Conservation (phyloP, 2,888 invertebrate genomes). For the Arenicola marina region DNA sequence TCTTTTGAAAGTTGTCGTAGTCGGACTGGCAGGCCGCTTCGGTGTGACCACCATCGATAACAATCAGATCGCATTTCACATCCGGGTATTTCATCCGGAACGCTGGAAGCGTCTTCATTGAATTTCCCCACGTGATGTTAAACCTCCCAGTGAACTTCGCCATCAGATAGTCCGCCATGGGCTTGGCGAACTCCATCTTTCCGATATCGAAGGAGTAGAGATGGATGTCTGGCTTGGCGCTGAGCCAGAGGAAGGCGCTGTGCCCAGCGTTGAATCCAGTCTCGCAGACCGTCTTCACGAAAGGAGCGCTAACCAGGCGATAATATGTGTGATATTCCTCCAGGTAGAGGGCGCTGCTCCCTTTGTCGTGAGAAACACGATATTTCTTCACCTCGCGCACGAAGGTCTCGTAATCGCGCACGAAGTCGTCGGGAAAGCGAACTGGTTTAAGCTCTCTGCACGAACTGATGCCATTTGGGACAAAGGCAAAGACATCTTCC, state of each 20-base stretch:
- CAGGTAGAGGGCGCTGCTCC: background rate
- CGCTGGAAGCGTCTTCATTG: conserved; percentile 8
- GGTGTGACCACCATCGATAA: conserved; percentile 21
- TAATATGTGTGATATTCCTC: conserved; percentile 1
- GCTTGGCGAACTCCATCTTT: conserved; percentile 3
- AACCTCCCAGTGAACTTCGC: conserved; percentile 8
- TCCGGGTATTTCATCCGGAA: conserved; percentile 1
- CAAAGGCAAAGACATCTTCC: background rate
- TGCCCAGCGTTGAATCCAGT: conserved; percentile 23
- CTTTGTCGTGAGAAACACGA: background rate
- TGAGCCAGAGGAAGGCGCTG: conserved; percentile 18
- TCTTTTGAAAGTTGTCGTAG: background rate
- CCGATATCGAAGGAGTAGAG: conserved; percentile 19
- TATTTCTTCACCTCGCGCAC: background rate
- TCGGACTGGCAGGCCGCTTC: background rate
- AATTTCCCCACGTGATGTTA: conserved; percentile 15
- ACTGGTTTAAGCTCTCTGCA: background rate
- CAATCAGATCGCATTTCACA: conserved; percentile 12
- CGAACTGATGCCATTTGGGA: background rate
- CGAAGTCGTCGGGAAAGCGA: background rate
- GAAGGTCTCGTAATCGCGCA: background rate
- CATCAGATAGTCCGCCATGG: conserved; percentile 13
- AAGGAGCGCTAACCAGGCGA: background rate
- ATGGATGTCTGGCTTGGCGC: conserved; percentile 9
- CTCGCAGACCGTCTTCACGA: conserved; percentile 20